Conservation (phyloP, 2,797 vertebrate genomes). For the Sebastes cheni region DNA sequence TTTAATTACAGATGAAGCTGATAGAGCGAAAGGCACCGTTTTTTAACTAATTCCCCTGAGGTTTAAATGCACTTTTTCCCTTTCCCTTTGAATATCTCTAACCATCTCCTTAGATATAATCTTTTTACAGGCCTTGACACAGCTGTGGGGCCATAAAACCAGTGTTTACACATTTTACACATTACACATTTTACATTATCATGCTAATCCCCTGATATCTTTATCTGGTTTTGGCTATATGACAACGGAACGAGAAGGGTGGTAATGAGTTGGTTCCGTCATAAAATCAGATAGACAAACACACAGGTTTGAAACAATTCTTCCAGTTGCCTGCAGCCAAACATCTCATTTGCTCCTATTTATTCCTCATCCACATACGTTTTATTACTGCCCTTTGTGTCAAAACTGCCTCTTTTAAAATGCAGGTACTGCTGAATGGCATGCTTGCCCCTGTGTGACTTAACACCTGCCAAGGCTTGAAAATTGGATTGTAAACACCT, state of each 20-base stretch:
- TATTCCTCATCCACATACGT: not conserved
- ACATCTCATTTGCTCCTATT: slow-evolving; percentile 10
- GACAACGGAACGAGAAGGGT: not conserved
- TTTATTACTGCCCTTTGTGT: not conserved
- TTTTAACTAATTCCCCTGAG: not conserved
- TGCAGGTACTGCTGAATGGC: not conserved
- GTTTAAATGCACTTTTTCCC: not conserved
- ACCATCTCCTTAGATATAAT: slow-evolving; percentile 1
- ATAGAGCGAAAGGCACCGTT: not conserved
- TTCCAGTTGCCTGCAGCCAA: not conserved
- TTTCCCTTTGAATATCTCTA: not conserved
- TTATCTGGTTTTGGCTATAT: slow-evolving; percentile 15
- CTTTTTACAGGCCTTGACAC: not conserved
- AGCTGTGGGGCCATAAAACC: not conserved
- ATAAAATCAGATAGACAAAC: slow-evolving; percentile 19
- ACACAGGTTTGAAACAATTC: not conserved
- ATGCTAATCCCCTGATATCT: slow-evolving; percentile 16
- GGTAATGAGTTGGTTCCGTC: slow-evolving; percentile 15
- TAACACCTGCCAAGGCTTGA: not conserved
- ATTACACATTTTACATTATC: too few species aligned
- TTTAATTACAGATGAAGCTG: slow-evolving; percentile 22
- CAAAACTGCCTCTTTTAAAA: not conserved
- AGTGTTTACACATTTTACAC: slow-evolving; percentile 3
- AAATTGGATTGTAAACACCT: slow-evolving; percentile 1
- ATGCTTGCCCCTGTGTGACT: not conserved